A percentile compares a stretch with the other conserved stretches of the same genome.
These are phyloP conservation scores for Calyptomena viridis DNA, from an alignment of 2,113 vertebrate genomes.

Conservation along the genomic window DNA sequence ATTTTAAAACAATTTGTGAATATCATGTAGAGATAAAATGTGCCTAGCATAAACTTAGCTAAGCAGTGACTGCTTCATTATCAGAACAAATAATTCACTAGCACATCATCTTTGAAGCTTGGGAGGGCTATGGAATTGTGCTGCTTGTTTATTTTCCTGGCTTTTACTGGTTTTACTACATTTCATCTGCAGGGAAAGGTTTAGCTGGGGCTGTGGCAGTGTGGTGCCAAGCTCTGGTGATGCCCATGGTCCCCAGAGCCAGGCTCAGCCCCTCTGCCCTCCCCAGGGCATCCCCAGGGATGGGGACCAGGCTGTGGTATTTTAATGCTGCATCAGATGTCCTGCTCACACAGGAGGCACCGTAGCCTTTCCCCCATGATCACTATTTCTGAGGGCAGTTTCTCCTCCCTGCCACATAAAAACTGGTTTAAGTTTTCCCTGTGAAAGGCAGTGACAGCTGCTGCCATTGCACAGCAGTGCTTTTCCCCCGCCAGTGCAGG, in stretches of 20 bases:
- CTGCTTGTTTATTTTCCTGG: slow-evolving; percentile 63
- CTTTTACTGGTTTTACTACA: slow-evolving; percentile 50
- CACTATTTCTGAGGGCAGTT: not conserved
- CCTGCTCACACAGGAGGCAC: not conserved
- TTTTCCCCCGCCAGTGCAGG: not conserved
- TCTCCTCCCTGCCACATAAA: not conserved
- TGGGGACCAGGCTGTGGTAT: not conserved
- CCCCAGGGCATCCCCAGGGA: not conserved
- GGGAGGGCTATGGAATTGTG: slow-evolving; percentile 48
- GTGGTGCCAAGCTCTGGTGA: not conserved
- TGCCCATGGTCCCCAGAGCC: fast-evolving
- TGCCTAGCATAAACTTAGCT: slow-evolving; percentile 67
- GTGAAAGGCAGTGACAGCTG: not conserved
- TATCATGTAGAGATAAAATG: slow-evolving; percentile 72
- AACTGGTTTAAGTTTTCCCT: not conserved
- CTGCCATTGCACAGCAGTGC: not conserved
- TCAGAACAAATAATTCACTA: slow-evolving; percentile 72
- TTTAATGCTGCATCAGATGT: not conserved
- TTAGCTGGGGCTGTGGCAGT: not conserved
- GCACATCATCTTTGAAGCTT: slow-evolving; percentile 71
- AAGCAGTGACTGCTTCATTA: slow-evolving; percentile 68
- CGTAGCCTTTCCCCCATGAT: fast-evolving
- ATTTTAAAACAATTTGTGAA: slow-evolving; percentile 82
- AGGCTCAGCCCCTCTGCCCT: not conserved
- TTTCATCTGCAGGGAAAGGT: slow-evolving; percentile 17